Percentiles rank a stretch among this genome's conserved stretches.
Conservation (phyloP, 2,888 invertebrate genomes). For the Lochmaea capreae region DNA sequence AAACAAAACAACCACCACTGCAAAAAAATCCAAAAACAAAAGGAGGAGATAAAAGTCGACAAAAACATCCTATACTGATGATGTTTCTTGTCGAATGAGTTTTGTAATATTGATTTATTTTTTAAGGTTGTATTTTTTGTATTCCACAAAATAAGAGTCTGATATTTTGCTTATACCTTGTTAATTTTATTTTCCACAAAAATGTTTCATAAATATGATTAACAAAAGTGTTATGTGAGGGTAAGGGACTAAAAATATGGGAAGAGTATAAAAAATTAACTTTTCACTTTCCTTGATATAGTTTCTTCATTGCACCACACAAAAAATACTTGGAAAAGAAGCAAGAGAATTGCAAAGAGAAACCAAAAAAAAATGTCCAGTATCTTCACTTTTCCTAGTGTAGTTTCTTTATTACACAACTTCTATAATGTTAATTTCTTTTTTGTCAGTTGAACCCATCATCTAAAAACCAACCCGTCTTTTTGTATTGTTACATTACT, state of each 20-base stretch:
- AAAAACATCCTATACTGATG: conserved; percentile 1
- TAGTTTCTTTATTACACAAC: background rate
- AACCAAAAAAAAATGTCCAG: no score
- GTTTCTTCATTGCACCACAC: no score
- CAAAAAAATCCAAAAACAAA: background rate
- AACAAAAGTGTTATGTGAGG: no score
- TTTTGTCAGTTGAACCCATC: background rate
- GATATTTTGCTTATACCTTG: no score
- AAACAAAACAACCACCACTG: conserved; percentile 9
- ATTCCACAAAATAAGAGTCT: no score
- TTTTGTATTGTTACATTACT: conserved; percentile 29
- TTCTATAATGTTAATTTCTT: background rate
- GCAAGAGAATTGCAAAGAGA: no score
- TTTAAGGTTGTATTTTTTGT: background rate
- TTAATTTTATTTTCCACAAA: no score
- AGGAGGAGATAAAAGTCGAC: background rate
- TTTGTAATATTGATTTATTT: background rate
- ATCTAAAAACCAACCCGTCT: background rate
- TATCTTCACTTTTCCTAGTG: background rate
- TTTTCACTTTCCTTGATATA: no score
- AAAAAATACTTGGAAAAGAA: no score
- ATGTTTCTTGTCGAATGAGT: background rate
- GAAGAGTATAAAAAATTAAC: no score
- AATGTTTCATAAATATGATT: no score
- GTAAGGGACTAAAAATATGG: no score